Conservation (phyloP, 64 coral and sea anemone genomes). For the Stichodactyla mertensii region DNA sequence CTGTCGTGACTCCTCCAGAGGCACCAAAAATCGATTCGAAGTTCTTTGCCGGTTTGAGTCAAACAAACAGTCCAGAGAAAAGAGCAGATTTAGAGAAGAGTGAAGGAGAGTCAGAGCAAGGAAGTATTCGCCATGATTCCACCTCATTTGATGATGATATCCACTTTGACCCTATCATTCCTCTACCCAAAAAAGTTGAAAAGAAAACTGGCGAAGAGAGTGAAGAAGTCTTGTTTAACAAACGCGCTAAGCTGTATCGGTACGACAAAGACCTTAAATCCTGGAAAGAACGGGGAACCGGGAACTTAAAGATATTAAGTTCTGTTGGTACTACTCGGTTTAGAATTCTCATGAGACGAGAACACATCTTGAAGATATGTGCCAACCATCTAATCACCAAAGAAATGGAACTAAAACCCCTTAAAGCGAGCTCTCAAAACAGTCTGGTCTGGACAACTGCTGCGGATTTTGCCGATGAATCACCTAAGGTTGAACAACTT, state of each 20-base stretch:
- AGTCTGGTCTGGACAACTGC: constrained; percentile 66
- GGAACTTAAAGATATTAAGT: constrained; percentile 76
- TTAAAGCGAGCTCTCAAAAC: constrained; percentile 43
- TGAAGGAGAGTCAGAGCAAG: constrained; percentile 4
- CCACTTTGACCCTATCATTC: constrained; percentile 91
- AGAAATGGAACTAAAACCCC: constrained; percentile 68
- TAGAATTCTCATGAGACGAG: constrained; percentile 91
- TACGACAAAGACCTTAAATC: constrained; percentile 56
- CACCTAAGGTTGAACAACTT: constrained; percentile 79
- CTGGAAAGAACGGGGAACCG: constrained; percentile 94
- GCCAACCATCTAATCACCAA: constrained; percentile 84
- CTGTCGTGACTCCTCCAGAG: neutral
- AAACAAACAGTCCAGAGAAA: constrained; percentile 79
- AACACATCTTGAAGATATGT: constrained; percentile 90
- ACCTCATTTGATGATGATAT: constrained; percentile 73
- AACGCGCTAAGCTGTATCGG: constrained; percentile 91
- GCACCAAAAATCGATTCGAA: constrained; percentile 59
- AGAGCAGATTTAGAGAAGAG: neutral
- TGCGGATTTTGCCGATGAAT: constrained; percentile 84
- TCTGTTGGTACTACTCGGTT: constrained; percentile 38
- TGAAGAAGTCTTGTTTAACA: constrained; percentile 68
- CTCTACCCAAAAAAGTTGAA: constrained; percentile 70
- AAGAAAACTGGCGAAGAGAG: constrained; percentile 87
- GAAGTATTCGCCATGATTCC: constrained; percentile 48
- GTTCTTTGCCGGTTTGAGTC: constrained; percentile 90